phyloP scores from a whole-genome alignment of 2,888 invertebrate genomes.

The Tubiluchus corallicola region DNA sequence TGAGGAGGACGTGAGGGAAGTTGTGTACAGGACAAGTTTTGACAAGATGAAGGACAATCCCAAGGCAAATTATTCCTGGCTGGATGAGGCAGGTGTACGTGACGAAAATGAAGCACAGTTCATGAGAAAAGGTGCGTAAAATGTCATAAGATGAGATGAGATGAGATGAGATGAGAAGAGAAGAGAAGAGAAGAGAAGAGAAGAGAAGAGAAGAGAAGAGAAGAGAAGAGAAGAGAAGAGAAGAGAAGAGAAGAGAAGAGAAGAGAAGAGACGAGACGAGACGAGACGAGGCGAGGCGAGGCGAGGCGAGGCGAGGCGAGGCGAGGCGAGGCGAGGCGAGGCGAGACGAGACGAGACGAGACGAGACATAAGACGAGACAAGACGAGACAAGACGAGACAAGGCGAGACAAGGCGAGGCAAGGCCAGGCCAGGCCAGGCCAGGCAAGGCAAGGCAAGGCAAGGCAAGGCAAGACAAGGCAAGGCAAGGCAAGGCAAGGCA shows the following conservation, averaged over 20 bases:
- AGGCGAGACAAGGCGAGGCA: constrained; percentile 7
- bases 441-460: constrained; percentile 9
- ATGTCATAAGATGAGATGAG: too few species aligned
- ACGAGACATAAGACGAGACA: constrained; percentile 4
- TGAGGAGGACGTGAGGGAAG: constrained; percentile 15
- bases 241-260: too few species aligned
- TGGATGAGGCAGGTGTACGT: constrained; percentile 29
- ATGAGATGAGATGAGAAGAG: too few species aligned
- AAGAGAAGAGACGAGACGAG: too few species aligned
- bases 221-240: too few species aligned
- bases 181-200: too few species aligned
- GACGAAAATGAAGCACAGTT: constrained; percentile 26
- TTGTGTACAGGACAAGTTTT: constrained; percentile 21
- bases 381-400: constrained; percentile 7
- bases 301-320: too few species aligned
- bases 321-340: too few species aligned
- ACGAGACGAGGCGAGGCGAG: too few species aligned
- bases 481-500: constrained; percentile 7
- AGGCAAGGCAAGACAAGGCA: constrained; percentile 8
- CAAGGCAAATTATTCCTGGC: constrained; percentile 25
- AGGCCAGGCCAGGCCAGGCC: too few species aligned
- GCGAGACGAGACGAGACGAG: too few species aligned
- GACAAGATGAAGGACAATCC: constrained; percentile 22
- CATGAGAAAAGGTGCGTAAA: constrained; percentile 33
- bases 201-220: too few species aligned